Base-by-base conservation (phyloP, 2,113 vertebrate genomes). In the Prolemur simus region DNA sequence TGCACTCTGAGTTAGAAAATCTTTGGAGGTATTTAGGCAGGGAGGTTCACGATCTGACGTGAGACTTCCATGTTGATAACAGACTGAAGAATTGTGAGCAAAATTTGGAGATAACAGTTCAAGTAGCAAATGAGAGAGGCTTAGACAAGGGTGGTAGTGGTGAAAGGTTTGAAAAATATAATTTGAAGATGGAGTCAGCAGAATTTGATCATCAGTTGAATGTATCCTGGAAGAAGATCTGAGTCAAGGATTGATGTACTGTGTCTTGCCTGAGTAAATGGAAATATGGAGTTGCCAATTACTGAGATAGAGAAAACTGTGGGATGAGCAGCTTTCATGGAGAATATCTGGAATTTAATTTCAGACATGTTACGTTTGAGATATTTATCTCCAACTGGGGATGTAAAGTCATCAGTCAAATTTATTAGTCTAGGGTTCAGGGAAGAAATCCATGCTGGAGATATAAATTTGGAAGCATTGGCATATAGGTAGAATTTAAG, bases 401-500 rank as follows among this genome's bases (percentile, higher is more conserved):
- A 85, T 69, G 15, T 49, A 81, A 91, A 95, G 21, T 90, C 39
- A 73, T 63, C 21, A 21, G 29, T 90, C 77, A 88, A 91, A 93
- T 91, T 87, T 85, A 96, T 73, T 89, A 95, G 66, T 81, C 52
- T 60, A 77, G 29, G 47, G 15, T 86, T 95, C 45, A 73, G 32
- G 34, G 15, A 52, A 73, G 25, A 93, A 39, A 89, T 91, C 0
- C 10, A 5, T 25, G 8, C 47, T 71, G 5, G 7, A 69, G 87
- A 86, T 39, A 88, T 87, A 90, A 94, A 96, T 92, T 87, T 81
- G 45, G 18, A 64, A 90, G 52, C 14, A 49, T 54, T 78, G 92
- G 49, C 56, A 87, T 89, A 45, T 45, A 82, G 49, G 11, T 37
- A 97, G 89, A 85, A 96, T 97, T 95, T 96, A 95, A 84, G 58